Conservation (phyloP, 2,113 vertebrate genomes). For the Plecotus auritus region DNA sequence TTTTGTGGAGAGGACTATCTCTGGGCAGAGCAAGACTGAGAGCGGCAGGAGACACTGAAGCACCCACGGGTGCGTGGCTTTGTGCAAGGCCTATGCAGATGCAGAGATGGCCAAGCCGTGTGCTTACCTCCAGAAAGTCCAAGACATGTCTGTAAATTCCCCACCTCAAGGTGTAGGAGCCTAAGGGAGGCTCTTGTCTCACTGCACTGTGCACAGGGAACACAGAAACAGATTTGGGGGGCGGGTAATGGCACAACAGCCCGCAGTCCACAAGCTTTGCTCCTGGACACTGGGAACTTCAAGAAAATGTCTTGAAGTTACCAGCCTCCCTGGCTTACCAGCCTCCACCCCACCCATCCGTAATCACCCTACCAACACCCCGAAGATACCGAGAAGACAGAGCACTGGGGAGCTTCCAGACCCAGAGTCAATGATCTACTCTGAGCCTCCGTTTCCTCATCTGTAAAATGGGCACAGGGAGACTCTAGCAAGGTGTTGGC, state of each 20-base stretch:
- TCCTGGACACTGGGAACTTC: neutral
- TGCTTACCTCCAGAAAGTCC: neutral
- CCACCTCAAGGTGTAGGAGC: neutral
- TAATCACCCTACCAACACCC: neutral
- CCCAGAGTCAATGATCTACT: neutral
- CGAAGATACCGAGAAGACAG: neutral
- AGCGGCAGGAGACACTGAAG: neutral
- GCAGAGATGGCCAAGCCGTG: neutral
- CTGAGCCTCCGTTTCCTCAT: neutral
- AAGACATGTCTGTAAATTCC: neutral
- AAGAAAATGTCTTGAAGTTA: neutral
- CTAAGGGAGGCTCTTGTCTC: neutral
- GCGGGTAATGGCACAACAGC: neutral
- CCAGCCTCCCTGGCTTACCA: neutral
- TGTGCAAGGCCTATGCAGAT: neutral
- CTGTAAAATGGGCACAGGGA: neutral
- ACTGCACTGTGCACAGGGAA: neutral
- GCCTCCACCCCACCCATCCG: neutral
- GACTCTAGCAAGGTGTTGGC: accelerated
- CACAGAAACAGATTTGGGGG: neutral
- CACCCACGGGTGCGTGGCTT: accelerated
- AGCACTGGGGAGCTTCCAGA: neutral
- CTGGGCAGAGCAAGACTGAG: neutral
- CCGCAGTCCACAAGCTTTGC: neutral
- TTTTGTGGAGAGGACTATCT: neutral